phyloP scores from a whole-genome alignment of 2,113 vertebrate genomes.

The Chionis minor region DNA sequence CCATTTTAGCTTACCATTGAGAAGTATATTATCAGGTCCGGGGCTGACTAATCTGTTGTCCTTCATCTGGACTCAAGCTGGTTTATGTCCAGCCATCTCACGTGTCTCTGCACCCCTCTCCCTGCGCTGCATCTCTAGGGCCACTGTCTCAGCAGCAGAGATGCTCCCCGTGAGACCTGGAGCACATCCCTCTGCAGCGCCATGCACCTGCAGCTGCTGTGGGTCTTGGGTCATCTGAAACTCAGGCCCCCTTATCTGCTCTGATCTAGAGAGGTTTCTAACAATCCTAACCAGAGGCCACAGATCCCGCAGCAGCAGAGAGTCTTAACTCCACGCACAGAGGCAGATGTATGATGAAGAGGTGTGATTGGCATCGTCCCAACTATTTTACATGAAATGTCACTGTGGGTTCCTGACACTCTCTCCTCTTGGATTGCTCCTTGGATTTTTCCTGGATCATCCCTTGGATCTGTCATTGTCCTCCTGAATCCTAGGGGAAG shows the following conservation, averaged over 20 bases:
- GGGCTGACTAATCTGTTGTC: not conserved
- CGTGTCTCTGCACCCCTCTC: not conserved
- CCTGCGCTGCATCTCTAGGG: not conserved
- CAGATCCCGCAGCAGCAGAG: not conserved
- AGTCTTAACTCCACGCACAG: not conserved
- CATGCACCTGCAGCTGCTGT: not conserved
- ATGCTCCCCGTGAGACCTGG: not conserved
- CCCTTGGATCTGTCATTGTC: not conserved
- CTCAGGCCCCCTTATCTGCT: not conserved
- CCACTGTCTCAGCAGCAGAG: not conserved
- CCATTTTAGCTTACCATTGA: not conserved
- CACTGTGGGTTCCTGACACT: not conserved
- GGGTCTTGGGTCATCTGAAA: not conserved
- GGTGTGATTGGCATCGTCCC: not conserved
- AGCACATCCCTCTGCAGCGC: not conserved
- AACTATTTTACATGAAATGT: not conserved
- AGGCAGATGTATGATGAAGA: not conserved
- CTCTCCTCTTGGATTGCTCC: not conserved
- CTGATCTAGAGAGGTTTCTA: not conserved
- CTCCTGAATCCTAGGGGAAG: not conserved
- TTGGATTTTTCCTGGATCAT: conserved; percentile 1
- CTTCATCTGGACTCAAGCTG: not conserved
- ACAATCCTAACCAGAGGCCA: not conserved
- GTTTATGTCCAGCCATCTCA: not conserved
- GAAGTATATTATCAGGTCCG: not conserved